Conservation (phyloP, 2,888 invertebrate species). For the Dryocosmus kuriphilus region DNA sequence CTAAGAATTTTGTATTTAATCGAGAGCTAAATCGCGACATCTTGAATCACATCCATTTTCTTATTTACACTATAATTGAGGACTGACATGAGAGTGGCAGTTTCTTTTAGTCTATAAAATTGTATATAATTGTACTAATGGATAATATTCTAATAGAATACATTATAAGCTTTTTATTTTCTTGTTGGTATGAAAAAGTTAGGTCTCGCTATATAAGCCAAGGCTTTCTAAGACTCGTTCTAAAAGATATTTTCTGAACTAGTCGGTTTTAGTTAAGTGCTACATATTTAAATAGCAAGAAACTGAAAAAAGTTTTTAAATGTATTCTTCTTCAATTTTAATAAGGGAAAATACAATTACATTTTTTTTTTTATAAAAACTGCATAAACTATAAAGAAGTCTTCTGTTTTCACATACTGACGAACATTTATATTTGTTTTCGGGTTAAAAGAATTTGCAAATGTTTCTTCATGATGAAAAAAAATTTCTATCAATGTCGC, state of each 20-base stretch:
- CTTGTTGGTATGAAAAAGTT: conserved; percentile 2
- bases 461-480: not conserved
- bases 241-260: not conserved
- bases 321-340: too few species aligned
- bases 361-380: too few species aligned
- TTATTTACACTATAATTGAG: conserved; percentile 14
- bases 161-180: not conserved
- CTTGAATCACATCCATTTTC: conserved; percentile 7
- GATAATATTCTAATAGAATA: conserved; percentile 6
- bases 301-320: not conserved
- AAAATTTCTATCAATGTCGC: not conserved
- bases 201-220: not conserved
- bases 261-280: not conserved
- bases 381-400: too few species aligned
- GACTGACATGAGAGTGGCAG: conserved; percentile 1
- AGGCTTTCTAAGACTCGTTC: not conserved
- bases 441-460: not conserved
- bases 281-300: not conserved
- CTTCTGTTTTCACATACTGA: not conserved
- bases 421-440: not conserved
- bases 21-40: not conserved
- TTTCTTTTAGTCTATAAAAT: not conserved
- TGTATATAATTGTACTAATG: conserved; percentile 13
- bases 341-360: too few species aligned
- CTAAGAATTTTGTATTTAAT: conserved; percentile 11